Evolutionary conservation across 2,888 invertebrate genomes (phyloP), one percentile per base, ranked within the genome.

Genomic region (Conchocele bisecta): DNA sequence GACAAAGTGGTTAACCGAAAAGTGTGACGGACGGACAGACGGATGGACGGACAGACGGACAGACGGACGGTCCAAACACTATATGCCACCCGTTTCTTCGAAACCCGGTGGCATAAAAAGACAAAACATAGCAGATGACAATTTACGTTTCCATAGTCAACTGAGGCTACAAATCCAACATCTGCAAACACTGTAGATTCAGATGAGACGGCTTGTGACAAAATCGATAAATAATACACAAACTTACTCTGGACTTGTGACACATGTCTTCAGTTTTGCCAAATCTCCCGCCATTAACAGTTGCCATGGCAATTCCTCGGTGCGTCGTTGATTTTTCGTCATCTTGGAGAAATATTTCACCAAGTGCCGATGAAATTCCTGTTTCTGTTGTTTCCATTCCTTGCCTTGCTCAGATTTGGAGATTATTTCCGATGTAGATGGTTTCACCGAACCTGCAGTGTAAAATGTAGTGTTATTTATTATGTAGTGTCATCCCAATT

Each of bases 221-320:
- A 35, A 11, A 35, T 35, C n/a, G n/a, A 35, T 35, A 35, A 13
- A 35, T n/a, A 35, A n/a, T 35, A 11, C n/a, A 35, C 11, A 59
- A n/a, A 75, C 85, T 75, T 73, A 89, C 89, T 81, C 64, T 26
- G 86, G 83, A 50, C 87, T 79, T 6, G 83, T 76, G 20, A 89
- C 50, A n/a, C 80, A 74, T 44, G 75, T 60, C 11, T 79, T 60
- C 24, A 90, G 75, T 31, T 60, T 64, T n/a, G 71, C 60, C 20
- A 83, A 63, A 33, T 89, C 83, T 7, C 85, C 83, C 33, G 84
- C 73, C 81, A 84, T 83, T 71, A 87, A 61, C 29, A 87, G 82
- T 71, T 90, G 90, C 87, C 88, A 89, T 53, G 89, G 88, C 57
- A 89, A 75, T 79, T 89, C 89, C 24, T 88, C 83, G 11, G 83